phyloP scores from a whole-genome alignment of 2,888 invertebrate genomes.

The Apomyelois bistriatella region DNA sequence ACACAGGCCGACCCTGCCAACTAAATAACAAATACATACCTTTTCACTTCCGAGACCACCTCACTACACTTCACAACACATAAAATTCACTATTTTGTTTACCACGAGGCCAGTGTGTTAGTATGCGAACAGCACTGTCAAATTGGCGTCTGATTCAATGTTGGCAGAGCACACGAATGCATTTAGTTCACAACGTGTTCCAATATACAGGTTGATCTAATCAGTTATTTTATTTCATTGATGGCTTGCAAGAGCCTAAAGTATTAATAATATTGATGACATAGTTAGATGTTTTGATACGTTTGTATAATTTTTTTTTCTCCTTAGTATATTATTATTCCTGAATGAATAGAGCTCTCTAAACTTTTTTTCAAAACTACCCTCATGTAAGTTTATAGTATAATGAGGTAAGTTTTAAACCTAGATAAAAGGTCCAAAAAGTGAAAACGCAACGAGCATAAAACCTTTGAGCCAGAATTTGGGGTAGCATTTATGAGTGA shows the following conservation, averaged over 20 bases:
- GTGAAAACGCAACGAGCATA: no score
- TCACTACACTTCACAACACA: slow-evolving; percentile 6
- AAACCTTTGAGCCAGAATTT: no score
- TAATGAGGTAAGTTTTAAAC: no score
- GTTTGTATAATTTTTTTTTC: no score
- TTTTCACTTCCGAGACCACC: slow-evolving; percentile 2
- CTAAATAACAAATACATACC: neutral
- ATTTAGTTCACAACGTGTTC: slow-evolving; percentile 53
- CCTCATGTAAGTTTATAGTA: no score
- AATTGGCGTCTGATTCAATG: slow-evolving; percentile 57
- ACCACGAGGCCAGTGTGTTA: slow-evolving; percentile 33
- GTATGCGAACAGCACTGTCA: slow-evolving; percentile 42
- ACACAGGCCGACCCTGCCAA: neutral
- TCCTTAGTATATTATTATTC: no score
- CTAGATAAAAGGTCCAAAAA: no score
- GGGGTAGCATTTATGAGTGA: no score
- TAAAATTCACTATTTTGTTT: slow-evolving; percentile 6
- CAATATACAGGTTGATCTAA: slow-evolving; percentile 30
- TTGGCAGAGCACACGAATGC: slow-evolving; percentile 54
- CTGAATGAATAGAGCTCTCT: no score
- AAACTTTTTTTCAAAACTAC: no score
- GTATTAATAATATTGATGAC: neutral
- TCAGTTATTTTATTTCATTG: neutral
- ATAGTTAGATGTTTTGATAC: no score
- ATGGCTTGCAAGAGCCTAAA: neutral